These are phyloP conservation scores for Phyllotreta striolata DNA, from an alignment of 2,888 invertebrate genomes.

Conservation along the genomic window DNA sequence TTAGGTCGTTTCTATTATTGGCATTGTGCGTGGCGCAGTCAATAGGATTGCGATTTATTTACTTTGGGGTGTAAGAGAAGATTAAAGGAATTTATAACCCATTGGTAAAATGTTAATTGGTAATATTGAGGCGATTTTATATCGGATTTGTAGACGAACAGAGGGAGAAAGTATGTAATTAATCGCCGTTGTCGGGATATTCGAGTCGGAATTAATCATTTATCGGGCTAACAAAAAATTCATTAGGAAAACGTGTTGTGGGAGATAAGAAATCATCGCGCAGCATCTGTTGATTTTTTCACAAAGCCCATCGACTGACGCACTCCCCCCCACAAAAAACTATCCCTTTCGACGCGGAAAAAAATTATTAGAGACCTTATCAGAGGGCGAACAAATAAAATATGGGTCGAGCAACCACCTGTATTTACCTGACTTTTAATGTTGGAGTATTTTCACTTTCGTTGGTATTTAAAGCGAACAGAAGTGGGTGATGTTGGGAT, in stretches of 20 bases:
- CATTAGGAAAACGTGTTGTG: slow-evolving; percentile 35
- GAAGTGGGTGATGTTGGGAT: too few species aligned
- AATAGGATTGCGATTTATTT: slow-evolving; percentile 22
- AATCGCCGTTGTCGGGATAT: slow-evolving; percentile 21
- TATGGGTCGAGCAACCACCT: slow-evolving; percentile 50
- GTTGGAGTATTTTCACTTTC: slow-evolving; percentile 57
- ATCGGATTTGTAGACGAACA: neutral
- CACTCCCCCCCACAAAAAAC: slow-evolving; percentile 36
- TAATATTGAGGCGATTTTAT: too few species aligned
- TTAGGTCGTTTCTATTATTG: slow-evolving; percentile 45
- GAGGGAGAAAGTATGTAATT: slow-evolving; percentile 9
- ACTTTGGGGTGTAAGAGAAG: slow-evolving; percentile 13
- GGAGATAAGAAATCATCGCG: slow-evolving; percentile 35
- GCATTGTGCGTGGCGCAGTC: slow-evolving; percentile 27
- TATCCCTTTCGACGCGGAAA: slow-evolving; percentile 38
- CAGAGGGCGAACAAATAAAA: slow-evolving; percentile 38
- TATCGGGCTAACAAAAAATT: slow-evolving; percentile 36
- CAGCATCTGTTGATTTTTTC: slow-evolving; percentile 44
- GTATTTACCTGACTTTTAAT: slow-evolving; percentile 53
- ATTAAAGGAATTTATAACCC: neutral
- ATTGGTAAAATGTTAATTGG: too few species aligned
- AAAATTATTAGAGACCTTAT: slow-evolving; percentile 21
- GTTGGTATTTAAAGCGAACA: slow-evolving; percentile 22
- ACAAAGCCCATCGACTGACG: slow-evolving; percentile 30
- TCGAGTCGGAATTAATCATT: slow-evolving; percentile 35